Percentiles rank a stretch among this genome's conserved stretches.
phyloP scores from a whole-genome alignment of 2,113 vertebrate genomes.

The Himantopus leucocephalus region DNA sequence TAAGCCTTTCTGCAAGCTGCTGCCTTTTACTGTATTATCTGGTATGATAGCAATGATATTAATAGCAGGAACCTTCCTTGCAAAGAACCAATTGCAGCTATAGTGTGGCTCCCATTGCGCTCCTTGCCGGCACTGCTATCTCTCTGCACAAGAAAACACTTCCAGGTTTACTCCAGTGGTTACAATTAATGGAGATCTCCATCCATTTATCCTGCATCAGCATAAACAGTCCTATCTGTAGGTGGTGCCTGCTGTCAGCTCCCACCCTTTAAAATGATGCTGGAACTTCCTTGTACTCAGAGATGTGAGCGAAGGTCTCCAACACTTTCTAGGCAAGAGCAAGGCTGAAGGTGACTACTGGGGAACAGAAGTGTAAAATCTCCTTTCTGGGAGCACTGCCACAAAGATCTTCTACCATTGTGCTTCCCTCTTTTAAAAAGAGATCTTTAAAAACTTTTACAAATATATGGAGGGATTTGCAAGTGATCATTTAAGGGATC shows the following conservation, averaged over 20 bases:
- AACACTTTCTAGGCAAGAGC: background rate
- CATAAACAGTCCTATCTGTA: constrained; percentile 44
- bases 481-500: background rate
- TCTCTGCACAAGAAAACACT: background rate
- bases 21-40: constrained; percentile 48
- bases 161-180: background rate
- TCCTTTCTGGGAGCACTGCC: background rate
- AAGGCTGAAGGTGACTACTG: background rate
- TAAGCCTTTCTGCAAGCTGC: constrained; percentile 37
- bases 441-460: background rate
- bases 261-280: background rate
- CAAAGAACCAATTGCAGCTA: background rate
- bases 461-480: background rate
- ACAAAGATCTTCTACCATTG: background rate
- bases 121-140: background rate
- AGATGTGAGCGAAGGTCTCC: background rate
- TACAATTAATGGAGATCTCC: constrained; percentile 22
- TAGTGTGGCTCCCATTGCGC: background rate
- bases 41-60: constrained; percentile 20
- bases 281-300: background rate
- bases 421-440: background rate
- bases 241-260: constrained; percentile 24
- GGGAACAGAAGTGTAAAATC: background rate
- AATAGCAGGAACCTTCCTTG: constrained; percentile 24
- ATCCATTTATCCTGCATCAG: constrained; percentile 3